Base-by-base conservation (phyloP, 37 sponge, comb jelly and placozoan species). In the Beroe ovata region DNA sequence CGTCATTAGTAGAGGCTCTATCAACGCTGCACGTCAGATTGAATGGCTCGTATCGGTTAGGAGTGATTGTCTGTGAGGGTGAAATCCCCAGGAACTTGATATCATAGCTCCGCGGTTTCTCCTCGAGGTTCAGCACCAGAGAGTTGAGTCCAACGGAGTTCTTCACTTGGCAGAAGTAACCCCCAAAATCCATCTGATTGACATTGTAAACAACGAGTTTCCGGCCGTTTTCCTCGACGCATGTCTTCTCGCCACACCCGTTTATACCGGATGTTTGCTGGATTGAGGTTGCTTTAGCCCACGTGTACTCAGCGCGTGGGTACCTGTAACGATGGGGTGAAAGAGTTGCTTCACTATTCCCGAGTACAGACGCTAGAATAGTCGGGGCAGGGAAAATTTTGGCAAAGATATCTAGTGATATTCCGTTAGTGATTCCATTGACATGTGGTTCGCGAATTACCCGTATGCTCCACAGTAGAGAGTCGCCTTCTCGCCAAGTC, bases 391-490 rank as follows among this genome's bases (percentile, higher is more conserved):
- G n/a, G n/a, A n/a, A n/a, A n/a, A n/a, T n/a, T n/a, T n/a, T n/a
- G n/a, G n/a, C n/a, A n/a, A n/a, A n/a, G n/a, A n/a, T n/a, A n/a
- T n/a, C n/a, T n/a, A n/a, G n/a, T n/a, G n/a, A n/a, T n/a, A n/a
- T n/a, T n/a, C n/a, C n/a, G n/a, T n/a, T n/a, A n/a, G n/a, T n/a
- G n/a, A n/a, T n/a, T n/a, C n/a, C n/a, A n/a, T n/a, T n/a, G n/a
- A n/a, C n/a, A n/a, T n/a, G n/a, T n/a, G n/a, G n/a, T n/a, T n/a
- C n/a, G n/a, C n/a, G n/a, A n/a, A n/a, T 33, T 34, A 66, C 69
- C 69, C 69, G 69, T 66, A 66, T 29, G 69, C 69, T 66, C 69
- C 69, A 18, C 69, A 66, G 36, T 66, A 66, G 69, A 66, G 69
- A 3, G 35, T 30, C 16, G 35, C 69, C 16, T 26, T 30, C 69